These are phyloP conservation scores for Drepana falcataria DNA, from an alignment of 2,888 invertebrate genomes.

Conservation along the genomic window DNA sequence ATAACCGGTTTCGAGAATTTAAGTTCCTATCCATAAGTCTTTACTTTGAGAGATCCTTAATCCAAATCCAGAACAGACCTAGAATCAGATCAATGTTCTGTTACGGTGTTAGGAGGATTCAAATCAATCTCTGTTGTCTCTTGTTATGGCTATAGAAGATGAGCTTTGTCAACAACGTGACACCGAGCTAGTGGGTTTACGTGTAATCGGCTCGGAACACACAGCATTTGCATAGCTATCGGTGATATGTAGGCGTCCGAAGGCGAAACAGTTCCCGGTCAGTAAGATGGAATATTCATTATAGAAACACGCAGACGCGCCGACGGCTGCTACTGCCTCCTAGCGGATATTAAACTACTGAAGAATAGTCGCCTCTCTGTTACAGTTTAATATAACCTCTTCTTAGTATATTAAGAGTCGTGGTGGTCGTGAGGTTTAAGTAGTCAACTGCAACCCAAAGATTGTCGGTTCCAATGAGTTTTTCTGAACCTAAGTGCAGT, in stretches of 20 bases:
- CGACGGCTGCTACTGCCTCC: constrained; percentile 8
- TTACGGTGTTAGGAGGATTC: not conserved
- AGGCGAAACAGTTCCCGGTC: constrained; percentile 16
- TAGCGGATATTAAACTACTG: constrained; percentile 11
- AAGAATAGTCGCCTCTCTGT: not conserved
- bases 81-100: not conserved
- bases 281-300: constrained; percentile 40
- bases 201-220: constrained; percentile 54
- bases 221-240: constrained; percentile 52
- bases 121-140: not conserved
- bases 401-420: not conserved
- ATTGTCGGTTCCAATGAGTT: too few relatives aligned
- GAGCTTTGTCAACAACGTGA: constrained; percentile 35
- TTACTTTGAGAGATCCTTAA: too few relatives aligned
- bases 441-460: too few relatives aligned
- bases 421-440: not conserved
- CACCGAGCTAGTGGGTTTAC: constrained; percentile 47
- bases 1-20: too few relatives aligned
- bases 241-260: constrained; percentile 30
- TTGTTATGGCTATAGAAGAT: constrained; percentile 12
- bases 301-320: constrained; percentile 20
- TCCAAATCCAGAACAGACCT: constrained; percentile 9
- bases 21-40: too few relatives aligned
- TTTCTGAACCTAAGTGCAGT: too few relatives aligned
- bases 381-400: not conserved